Percentiles rank a stretch among this genome's conserved stretches.
Evolutionary conservation across 2,888 invertebrate species (phyloP).

Genomic region (Pelosia muscerda): DNA sequence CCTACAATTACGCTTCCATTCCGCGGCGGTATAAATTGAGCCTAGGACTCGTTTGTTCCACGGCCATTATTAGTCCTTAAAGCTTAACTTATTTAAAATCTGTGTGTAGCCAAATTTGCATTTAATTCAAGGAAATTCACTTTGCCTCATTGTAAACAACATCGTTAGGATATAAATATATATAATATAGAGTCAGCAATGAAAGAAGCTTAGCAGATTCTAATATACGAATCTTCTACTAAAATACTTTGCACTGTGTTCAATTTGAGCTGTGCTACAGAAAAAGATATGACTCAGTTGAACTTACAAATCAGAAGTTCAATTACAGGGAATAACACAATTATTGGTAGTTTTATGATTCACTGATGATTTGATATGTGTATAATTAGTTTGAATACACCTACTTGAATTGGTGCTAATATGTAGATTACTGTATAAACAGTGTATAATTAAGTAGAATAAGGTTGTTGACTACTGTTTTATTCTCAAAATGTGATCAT

Average conservation of each 20-base stretch:
- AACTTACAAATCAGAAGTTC: neutral
- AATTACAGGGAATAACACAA: neutral
- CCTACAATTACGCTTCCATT: too few species aligned
- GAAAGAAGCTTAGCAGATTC: neutral
- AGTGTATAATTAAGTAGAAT: too few species aligned
- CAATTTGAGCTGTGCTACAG: neutral
- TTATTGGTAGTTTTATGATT: neutral
- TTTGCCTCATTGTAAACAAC: constrained; percentile 12
- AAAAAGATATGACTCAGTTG: neutral
- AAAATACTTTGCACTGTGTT: too few species aligned
- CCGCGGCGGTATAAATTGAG: too few species aligned
- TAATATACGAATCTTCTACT: neutral
- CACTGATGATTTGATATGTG: neutral
- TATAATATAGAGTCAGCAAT: neutral
- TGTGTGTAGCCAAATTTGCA: neutral
- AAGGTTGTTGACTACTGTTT: too few species aligned
- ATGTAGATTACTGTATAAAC: too few species aligned
- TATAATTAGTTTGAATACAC: too few species aligned
- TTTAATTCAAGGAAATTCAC: constrained; percentile 15
- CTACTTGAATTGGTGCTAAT: too few species aligned
- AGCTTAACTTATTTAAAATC: neutral
- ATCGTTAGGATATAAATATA: neutral
- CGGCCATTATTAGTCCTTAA: too few species aligned
- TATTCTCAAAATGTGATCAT: too few species aligned
- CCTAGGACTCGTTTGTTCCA: too few species aligned